Evolutionary conservation across 2,113 vertebrate species (phyloP), one percentile per base, ranked within the genome.

Genomic region (Cyphomyrus plagiostoma): DNA sequence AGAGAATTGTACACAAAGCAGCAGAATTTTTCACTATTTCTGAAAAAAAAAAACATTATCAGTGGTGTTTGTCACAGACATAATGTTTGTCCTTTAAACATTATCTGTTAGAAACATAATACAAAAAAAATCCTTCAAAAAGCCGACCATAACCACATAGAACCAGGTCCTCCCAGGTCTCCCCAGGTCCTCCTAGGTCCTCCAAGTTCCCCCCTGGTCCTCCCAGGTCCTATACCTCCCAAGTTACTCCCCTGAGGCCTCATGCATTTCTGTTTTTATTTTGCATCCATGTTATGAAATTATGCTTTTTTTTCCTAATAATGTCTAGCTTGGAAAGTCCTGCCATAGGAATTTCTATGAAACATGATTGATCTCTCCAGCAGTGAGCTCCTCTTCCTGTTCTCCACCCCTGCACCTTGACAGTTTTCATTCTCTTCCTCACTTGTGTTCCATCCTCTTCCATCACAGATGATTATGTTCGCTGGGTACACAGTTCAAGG

Each of bases 1-100:
- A 94, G 94, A 95, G 95, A 95, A 90, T 93, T 93, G 86, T 95
- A 94, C 94, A 94, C 91, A 92, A 96, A 96, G 96, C 95, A 96
- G 95, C 95, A 95, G 94, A 95, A 90, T 93, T 92, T 83, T 86
- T 90, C 91, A 93, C 89, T 91, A 87, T 90, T 92, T 92, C 91
- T 89, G 91, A 91, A 89, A 84, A 90, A 90, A 80, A 90, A 82
- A 90, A 94, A 94, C 89, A 94, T 46, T 84, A 94, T 95, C 95
- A 96, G 95, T 96, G 96, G 95, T 95, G 95, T 96, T 92, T 93
- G 89, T 94, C 90, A 89, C 89, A 89, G 89, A 84, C 53, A 30
- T 17, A 89, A 89, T 89, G 89, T 89, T 89, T 89, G 80, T 89
- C 49, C 83, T 53, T 62, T 62, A 85, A 89, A 89, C 89, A 89